phyloP scores from a whole-genome alignment of 1,140 invertebrate species.

The fruit fly (Drosophila melanogaster) region DNA sequence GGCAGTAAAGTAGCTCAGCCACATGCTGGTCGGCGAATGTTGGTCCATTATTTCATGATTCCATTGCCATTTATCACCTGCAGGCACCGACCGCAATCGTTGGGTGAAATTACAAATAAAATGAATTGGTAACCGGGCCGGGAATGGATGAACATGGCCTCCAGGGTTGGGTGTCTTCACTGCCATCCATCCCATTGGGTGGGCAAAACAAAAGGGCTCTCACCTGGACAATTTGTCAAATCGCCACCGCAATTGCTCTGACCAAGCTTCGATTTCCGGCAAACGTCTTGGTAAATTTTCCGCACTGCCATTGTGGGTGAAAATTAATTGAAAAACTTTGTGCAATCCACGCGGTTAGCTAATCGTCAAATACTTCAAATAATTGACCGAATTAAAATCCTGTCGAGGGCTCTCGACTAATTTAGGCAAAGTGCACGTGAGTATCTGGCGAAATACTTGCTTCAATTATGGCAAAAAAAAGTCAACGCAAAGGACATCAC shows the following conservation, averaged over 20 bases:
- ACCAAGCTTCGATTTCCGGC: conserved; percentile 58
- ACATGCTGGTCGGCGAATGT: conserved; percentile 63
- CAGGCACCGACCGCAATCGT: conserved; percentile 49
- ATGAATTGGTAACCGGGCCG: conserved; percentile 33
- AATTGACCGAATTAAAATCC: conserved; percentile 65
- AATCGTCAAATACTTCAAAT: conserved; percentile 79
- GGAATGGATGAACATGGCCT: conserved; percentile 28
- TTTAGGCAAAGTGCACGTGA: conserved; percentile 30
- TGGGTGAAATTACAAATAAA: conserved; percentile 72
- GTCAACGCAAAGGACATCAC: conserved; percentile 1
- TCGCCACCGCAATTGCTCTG: conserved; percentile 76
- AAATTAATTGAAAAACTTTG: conserved; percentile 81
- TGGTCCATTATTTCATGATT: conserved; percentile 78
- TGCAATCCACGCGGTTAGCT: conserved; percentile 51
- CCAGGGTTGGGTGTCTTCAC: not conserved
- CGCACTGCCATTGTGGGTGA: conserved; percentile 43
- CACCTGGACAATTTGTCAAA: conserved; percentile 77
- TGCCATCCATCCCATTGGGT: not conserved
- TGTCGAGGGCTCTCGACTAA: conserved; percentile 26
- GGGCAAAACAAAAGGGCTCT: conserved; percentile 66
- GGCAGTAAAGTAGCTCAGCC: conserved; percentile 41
- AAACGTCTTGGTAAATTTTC: conserved; percentile 24
- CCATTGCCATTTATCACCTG: conserved; percentile 77
- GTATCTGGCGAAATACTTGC: not conserved
- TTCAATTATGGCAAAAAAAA: not conserved